phyloP scores from a whole-genome alignment of 2,797 vertebrate species.

The Choloepus didactylus region DNA sequence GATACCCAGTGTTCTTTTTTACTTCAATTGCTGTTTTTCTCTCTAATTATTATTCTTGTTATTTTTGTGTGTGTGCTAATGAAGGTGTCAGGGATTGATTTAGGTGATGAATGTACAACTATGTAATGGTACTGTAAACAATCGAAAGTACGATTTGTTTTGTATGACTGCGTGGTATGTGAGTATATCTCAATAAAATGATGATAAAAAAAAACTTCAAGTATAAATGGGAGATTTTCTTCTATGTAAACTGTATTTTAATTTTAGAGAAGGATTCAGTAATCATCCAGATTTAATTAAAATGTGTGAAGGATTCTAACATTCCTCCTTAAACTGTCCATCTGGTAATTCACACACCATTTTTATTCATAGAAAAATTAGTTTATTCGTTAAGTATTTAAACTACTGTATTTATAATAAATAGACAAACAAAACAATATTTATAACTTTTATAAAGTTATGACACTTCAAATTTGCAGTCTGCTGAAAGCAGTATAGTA shows the following conservation, averaged over 20 bases:
- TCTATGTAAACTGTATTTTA: neutral
- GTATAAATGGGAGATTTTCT: neutral
- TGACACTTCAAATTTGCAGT: neutral
- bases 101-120: too few species aligned
- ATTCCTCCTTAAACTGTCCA: constrained; percentile 1
- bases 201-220: too few species aligned
- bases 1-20: too few species aligned
- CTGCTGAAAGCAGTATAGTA: constrained; percentile 58
- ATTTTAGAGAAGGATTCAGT: neutral
- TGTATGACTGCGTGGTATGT: too few species aligned
- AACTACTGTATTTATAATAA: neutral
- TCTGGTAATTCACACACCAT: neutral
- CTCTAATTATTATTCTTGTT: too few species aligned
- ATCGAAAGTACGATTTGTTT: too few species aligned
- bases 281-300: neutral
- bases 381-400: constrained; percentile 40
- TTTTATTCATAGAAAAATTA: neutral
- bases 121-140: too few species aligned
- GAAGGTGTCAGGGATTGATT: too few species aligned
- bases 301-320: neutral
- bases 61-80: too few species aligned
- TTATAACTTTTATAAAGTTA: constrained; percentile 11
- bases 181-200: too few species aligned
- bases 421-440: neutral
- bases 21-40: too few species aligned